These are phyloP conservation scores for Drosophila lacertosa DNA, from an alignment of 1,140 invertebrate species.

Conservation along the genomic window DNA sequence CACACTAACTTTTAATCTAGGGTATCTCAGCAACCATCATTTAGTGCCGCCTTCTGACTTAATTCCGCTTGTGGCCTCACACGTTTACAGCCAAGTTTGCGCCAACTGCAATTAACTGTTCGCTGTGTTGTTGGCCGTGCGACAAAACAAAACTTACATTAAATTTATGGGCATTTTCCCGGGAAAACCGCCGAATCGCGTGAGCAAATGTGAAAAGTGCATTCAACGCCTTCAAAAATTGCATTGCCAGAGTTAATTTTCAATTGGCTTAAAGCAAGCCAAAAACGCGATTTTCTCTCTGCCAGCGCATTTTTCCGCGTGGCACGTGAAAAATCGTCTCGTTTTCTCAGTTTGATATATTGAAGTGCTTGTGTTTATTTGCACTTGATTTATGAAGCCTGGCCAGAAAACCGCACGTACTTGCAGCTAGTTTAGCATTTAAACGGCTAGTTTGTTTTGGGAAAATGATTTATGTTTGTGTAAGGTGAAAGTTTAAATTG, in stretches of 20 bases:
- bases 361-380: slow-evolving; percentile 63
- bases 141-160: slow-evolving; percentile 53
- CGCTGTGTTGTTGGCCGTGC: slow-evolving; percentile 50
- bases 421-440: slow-evolving; percentile 24
- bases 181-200: slow-evolving; percentile 28
- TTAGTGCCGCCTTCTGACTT: slow-evolving; percentile 16
- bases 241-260: slow-evolving; percentile 75
- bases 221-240: slow-evolving; percentile 45
- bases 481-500: too few species aligned
- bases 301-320: slow-evolving; percentile 19
- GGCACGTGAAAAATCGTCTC: slow-evolving; percentile 48
- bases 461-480: slow-evolving; percentile 2
- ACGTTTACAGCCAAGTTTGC: slow-evolving; percentile 42
- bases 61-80: slow-evolving; percentile 44
- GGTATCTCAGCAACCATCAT: background rate
- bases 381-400: slow-evolving; percentile 64
- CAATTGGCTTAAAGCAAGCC: slow-evolving; percentile 54
- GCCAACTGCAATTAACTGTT: slow-evolving; percentile 74
- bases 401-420: slow-evolving; percentile 16
- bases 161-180: slow-evolving; percentile 57
- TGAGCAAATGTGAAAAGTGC: slow-evolving; percentile 42
- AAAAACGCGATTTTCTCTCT: slow-evolving; percentile 23
- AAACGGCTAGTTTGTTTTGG: slow-evolving; percentile 12
- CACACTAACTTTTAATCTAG: background rate
- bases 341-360: slow-evolving; percentile 46